A percentile compares a stretch with the other conserved stretches of the same genome.
Conservation (phyloP, 1,140 invertebrate genomes). For the Diabrotica undecimpunctata region DNA sequence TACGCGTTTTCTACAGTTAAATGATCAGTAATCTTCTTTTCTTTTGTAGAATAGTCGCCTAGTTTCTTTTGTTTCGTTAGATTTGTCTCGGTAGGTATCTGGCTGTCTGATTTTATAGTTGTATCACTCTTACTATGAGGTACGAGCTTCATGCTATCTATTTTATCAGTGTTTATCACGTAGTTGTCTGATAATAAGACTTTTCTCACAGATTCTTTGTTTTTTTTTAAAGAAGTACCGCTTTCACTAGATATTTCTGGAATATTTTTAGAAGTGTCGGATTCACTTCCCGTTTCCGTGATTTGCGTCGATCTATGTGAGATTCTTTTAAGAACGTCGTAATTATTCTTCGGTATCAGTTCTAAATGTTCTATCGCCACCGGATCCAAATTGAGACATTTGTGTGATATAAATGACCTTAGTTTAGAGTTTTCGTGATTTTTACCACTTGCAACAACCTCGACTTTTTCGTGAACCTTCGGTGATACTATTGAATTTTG, state of each 20-base stretch:
- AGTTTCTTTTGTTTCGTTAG: not conserved
- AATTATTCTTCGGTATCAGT: conserved; percentile 18
- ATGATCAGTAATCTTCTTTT: no score
- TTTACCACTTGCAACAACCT: conserved; percentile 12
- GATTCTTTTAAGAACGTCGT: conserved; percentile 12
- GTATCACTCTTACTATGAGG: conserved; percentile 4
- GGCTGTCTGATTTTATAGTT: not conserved
- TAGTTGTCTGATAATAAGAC: conserved; percentile 7
- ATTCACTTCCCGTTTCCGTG: conserved; percentile 33
- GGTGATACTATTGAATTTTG: conserved; percentile 32
- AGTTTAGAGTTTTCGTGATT: conserved; percentile 21
- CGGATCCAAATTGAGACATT: conserved; percentile 35
- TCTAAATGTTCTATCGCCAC: conserved; percentile 33
- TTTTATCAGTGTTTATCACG: conserved; percentile 8
- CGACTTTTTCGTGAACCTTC: conserved; percentile 5
- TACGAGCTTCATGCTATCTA: conserved; percentile 9
- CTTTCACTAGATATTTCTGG: conserved; percentile 44
- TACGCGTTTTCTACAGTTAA: not conserved
- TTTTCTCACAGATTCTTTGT: conserved; percentile 19
- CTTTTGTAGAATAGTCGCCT: not conserved
- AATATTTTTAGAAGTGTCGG: conserved; percentile 47
- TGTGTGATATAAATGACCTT: conserved; percentile 34
- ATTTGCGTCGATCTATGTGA: conserved; percentile 18
- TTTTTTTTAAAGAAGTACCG: conserved; percentile 23
- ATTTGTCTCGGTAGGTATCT: not conserved